phyloP scores from a whole-genome alignment of 2,888 invertebrate genomes.

The Caenorhabditis sinica region DNA sequence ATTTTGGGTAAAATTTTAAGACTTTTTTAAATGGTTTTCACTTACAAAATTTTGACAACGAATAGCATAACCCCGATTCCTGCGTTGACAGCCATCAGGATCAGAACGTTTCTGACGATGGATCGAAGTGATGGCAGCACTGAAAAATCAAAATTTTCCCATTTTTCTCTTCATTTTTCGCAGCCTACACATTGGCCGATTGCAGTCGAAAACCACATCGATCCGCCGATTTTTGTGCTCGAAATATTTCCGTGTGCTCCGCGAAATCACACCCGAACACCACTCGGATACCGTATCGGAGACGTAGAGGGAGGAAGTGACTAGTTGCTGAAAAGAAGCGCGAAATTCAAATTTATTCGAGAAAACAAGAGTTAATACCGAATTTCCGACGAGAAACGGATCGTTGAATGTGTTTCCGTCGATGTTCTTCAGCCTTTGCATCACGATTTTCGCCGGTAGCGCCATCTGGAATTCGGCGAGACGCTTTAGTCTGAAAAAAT shows the following conservation, averaged over 20 bases:
- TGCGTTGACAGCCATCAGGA: not conserved
- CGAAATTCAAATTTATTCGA: no score
- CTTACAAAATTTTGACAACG: not conserved
- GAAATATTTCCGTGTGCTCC: not conserved
- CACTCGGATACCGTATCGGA: constrained; percentile 6
- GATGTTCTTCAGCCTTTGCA: constrained; percentile 12
- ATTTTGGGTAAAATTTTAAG: not conserved
- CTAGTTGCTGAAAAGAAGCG: not conserved
- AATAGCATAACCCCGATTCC: not conserved
- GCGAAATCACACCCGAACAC: constrained; percentile 20
- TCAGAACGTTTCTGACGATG: not conserved
- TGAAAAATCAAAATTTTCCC: not conserved
- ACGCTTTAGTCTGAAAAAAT: not conserved
- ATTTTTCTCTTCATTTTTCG: not conserved
- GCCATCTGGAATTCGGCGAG: constrained; percentile 18
- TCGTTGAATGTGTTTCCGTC: constrained; percentile 40
- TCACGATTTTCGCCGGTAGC: constrained; percentile 29
- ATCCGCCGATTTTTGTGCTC: constrained; percentile 38
- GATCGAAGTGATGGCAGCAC: constrained; percentile 22
- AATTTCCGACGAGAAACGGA: constrained; percentile 33
- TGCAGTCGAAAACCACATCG: constrained; percentile 28
- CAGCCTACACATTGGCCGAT: not conserved
- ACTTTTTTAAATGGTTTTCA: no score
- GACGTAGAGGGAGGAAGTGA: constrained; percentile 1
- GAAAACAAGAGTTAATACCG: not conserved